Evolutionary conservation across 2,113 vertebrate genomes (phyloP), one percentile per base, ranked within the genome.

Genomic region (Cavia porcellus): DNA sequence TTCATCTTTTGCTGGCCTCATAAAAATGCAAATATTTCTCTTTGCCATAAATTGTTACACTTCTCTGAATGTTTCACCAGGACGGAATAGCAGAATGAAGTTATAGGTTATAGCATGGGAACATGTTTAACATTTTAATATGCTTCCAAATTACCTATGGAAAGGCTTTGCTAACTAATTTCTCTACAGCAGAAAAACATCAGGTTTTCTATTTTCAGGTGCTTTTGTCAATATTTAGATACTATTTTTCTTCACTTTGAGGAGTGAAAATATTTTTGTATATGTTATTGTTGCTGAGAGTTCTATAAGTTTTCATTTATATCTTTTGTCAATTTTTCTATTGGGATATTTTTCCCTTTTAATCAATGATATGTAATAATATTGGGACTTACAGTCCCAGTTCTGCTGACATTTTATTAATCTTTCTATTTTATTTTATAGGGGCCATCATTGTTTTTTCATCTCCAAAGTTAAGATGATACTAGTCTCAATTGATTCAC

Each of bases 231-330:
- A 68, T 61, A 66, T 5, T 52, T 72, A 94, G 17, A 64, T 52
- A 85, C 5, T 59, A 64, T 93, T 79, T 90, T 96, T 94, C 50
- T 24, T 77, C n/a, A 91, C 81, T 97, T 92, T 89, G 32, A 77
- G 28, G 61, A 94, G 35, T 87, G 66, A 81, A 66, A 42, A 25
- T 42, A 81, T 92, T 79, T 77, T 75, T 52, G 85, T 68, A 96
- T 91, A 86, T 72, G 82, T 89, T 55, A 62, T 68, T 89, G 9
- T 66, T 84, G 52, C 28, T 81, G 32, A 55, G 25, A 77, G 62
- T 25, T 75, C 72, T 81, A 32, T 81, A 35, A 88, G 87, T 95
- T 57, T 57, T 57, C 55, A 57, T 57, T 57, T 19, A 57, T 72
- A 52, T 50, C 9, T 5, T 89, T 95, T 77, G 59, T 30, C 61